These are phyloP conservation scores for Apamea sordens DNA, from an alignment of 2,888 invertebrate genomes.

Conservation along the genomic window DNA sequence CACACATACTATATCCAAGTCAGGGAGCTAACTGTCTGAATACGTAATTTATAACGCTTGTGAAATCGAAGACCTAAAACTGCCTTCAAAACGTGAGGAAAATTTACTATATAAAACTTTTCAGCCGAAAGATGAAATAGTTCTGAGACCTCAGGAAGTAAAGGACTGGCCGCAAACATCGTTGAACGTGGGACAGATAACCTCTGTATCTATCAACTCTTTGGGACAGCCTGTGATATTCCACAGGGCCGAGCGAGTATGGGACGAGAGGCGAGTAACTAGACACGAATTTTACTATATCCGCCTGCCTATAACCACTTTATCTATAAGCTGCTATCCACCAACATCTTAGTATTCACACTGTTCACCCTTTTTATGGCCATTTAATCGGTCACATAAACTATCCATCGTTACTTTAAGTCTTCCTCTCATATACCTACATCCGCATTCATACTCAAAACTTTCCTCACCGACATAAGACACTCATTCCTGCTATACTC, in stretches of 20 bases:
- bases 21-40: neutral
- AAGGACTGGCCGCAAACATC: slow-evolving; percentile 91
- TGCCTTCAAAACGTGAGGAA: neutral
- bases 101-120: slow-evolving; percentile 16
- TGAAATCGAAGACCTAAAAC: neutral
- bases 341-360: neutral
- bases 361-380: neutral
- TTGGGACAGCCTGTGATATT: slow-evolving; percentile 95
- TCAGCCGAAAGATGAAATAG: slow-evolving; percentile 87
- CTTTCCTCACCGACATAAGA: neutral
- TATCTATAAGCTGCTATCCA: neutral
- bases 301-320: neutral
- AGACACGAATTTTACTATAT: neutral
- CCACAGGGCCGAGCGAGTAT: slow-evolving; percentile 94
- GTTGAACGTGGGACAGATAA: slow-evolving; percentile 94
- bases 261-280: slow-evolving; percentile 92
- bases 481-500: neutral
- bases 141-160: slow-evolving; percentile 91
- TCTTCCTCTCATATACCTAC: neutral
- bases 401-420: neutral
- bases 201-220: slow-evolving; percentile 95
- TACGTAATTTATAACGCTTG: neutral
- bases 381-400: neutral
- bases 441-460: neutral
- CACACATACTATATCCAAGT: neutral